Percentiles rank a stretch among this genome's conserved stretches.
phyloP scores from a whole-genome alignment of 1,140 invertebrate genomes.

The Caenorhabditis inopinata region DNA sequence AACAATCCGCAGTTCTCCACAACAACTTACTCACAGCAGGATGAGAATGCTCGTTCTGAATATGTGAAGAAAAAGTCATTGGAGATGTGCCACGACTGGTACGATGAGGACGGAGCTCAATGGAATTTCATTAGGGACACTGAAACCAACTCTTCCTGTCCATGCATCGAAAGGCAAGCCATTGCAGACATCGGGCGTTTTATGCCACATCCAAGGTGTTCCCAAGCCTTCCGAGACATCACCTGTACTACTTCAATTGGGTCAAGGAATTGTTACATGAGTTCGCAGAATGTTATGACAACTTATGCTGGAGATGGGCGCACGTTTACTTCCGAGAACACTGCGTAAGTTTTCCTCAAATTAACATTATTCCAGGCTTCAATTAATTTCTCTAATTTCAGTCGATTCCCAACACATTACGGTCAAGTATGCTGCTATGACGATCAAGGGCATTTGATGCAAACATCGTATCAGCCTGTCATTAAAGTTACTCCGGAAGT shows the following conservation, averaged over 20 bases:
- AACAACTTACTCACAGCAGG: conserved; percentile 55
- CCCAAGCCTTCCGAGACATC: conserved; percentile 64
- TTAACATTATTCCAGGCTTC: background rate
- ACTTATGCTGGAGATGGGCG: conserved; percentile 38
- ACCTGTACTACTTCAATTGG: conserved; percentile 65
- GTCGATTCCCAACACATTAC: conserved; percentile 65
- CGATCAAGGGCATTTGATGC: conserved; percentile 65
- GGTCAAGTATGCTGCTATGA: conserved; percentile 66
- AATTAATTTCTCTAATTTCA: conserved; percentile 35
- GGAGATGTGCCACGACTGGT: conserved; percentile 66
- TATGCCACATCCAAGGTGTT: conserved; percentile 66
- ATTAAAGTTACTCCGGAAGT: conserved; percentile 66
- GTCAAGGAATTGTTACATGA: conserved; percentile 64
- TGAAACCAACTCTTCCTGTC: conserved; percentile 66
- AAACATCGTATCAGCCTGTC: conserved; percentile 65
- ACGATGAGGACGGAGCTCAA: conserved; percentile 65
- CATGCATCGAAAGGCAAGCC: conserved; percentile 63
- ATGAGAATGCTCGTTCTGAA: conserved; percentile 52
- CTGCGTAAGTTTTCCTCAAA: background rate
- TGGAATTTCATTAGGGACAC: conserved; percentile 63
- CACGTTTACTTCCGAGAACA: background rate
- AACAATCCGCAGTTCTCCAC: conserved; percentile 60
- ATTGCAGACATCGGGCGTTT: conserved; percentile 64
- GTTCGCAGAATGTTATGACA: conserved; percentile 64
- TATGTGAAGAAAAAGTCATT: conserved; percentile 60